phyloP scores from a whole-genome alignment of 2,113 vertebrate species.

The Perccottus glenii region DNA sequence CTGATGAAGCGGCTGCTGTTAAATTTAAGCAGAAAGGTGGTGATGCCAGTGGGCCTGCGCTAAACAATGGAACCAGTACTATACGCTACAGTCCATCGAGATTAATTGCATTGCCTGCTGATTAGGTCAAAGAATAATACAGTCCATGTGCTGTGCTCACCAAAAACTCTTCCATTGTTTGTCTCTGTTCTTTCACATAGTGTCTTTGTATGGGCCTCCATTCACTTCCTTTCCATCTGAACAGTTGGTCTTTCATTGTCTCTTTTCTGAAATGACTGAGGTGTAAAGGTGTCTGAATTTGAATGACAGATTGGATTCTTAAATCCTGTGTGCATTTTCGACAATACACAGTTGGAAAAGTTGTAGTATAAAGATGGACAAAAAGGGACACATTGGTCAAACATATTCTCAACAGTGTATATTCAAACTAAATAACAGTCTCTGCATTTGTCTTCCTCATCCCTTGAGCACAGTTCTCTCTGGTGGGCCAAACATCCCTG shows the following conservation, averaged over 20 bases:
- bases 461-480: no score
- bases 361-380: no score
- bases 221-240: conserved; percentile 5
- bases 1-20: conserved; percentile 32
- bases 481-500: no score
- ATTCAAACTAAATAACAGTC: no score
- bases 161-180: conserved; percentile 13
- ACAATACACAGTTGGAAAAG: no score
- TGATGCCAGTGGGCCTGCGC: conserved; percentile 7
- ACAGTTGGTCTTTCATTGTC: neutral
- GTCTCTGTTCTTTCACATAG: conserved; percentile 11
- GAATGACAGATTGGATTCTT: conserved; percentile 62
- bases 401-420: no score
- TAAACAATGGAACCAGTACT: conserved; percentile 23
- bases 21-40: conserved; percentile 40
- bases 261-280: conserved; percentile 41
- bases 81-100: conserved; percentile 15
- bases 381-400: no score
- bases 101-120: conserved; percentile 36
- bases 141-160: neutral
- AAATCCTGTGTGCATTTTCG: conserved; percentile 59
- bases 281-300: conserved; percentile 29
- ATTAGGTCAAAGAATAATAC: conserved; percentile 51
- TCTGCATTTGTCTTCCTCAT: no score
- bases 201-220: conserved; percentile 8